Conservation (phyloP, 2,113 vertebrate genomes). For the Cygnus buccinator region DNA sequence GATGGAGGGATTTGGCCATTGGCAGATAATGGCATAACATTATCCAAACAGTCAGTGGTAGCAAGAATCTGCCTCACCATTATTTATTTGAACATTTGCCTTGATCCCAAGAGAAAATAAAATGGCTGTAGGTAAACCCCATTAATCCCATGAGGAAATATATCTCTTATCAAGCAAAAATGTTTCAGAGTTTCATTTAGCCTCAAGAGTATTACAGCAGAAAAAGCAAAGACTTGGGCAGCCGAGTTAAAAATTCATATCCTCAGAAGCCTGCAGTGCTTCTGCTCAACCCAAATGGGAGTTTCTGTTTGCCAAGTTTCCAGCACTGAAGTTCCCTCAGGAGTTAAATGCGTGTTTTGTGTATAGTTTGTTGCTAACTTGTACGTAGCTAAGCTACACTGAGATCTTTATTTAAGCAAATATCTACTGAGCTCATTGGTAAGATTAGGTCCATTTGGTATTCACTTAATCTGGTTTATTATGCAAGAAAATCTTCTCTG, state of each 20-base stretch:
- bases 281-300: not conserved
- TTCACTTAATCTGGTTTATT: not conserved
- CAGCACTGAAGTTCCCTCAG: not conserved
- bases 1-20: not conserved
- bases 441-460: not conserved
- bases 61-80: not conserved
- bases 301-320: not conserved
- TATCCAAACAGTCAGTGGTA: not conserved
- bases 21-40: not conserved
- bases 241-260: not conserved
- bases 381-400: not conserved
- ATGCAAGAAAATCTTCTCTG: not conserved
- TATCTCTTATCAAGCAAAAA: not conserved
- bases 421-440: not conserved
- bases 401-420: not conserved
- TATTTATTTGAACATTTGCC: not conserved
- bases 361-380: conserved; percentile 38
- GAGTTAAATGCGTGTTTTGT: conserved; percentile 40
- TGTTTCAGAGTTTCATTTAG: not conserved
- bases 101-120: not conserved
- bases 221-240: not conserved
- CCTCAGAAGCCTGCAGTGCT: not conserved
- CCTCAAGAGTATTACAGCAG: not conserved
- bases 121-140: not conserved
- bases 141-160: not conserved